phyloP scores from a whole-genome alignment of 2,113 vertebrate genomes.

The Grantiella picta region DNA sequence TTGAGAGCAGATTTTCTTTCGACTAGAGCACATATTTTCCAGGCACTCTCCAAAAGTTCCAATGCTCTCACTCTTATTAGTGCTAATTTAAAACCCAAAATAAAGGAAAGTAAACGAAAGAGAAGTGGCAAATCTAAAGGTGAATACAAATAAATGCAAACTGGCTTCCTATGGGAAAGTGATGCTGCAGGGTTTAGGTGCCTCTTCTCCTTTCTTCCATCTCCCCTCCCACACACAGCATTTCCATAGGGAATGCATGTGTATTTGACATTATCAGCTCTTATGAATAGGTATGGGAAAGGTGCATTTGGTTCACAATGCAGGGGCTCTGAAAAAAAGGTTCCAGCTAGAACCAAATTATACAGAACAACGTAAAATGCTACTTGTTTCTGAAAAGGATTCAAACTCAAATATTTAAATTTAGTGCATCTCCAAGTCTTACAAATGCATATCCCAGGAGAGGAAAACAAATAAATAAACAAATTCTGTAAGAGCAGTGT shows the following conservation, averaged over 20 bases:
- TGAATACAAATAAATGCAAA: neutral
- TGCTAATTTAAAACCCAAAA: neutral
- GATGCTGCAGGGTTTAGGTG: neutral
- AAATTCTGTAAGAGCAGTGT: neutral
- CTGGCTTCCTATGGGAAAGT: neutral
- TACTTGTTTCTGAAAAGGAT: neutral
- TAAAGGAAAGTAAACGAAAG: neutral
- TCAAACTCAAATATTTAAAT: neutral
- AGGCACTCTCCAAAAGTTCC: neutral
- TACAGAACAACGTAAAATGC: neutral
- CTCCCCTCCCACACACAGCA: neutral
- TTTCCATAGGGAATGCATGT: fast-evolving
- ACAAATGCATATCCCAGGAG: neutral
- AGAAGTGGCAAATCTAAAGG: neutral
- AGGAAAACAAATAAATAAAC: neutral
- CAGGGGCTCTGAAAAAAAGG: neutral
- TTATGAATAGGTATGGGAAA: neutral
- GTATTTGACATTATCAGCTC: neutral
- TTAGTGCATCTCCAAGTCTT: neutral
- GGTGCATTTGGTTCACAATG: neutral
- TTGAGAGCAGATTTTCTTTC: neutral
- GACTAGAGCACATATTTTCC: neutral
- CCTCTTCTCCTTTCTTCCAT: neutral
- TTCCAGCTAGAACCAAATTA: neutral
- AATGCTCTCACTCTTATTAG: neutral